Percentiles rank a stretch among this genome's conserved stretches.
phyloP scores from a whole-genome alignment of 2,113 vertebrate species.

The Petrocephalus zakoni region DNA sequence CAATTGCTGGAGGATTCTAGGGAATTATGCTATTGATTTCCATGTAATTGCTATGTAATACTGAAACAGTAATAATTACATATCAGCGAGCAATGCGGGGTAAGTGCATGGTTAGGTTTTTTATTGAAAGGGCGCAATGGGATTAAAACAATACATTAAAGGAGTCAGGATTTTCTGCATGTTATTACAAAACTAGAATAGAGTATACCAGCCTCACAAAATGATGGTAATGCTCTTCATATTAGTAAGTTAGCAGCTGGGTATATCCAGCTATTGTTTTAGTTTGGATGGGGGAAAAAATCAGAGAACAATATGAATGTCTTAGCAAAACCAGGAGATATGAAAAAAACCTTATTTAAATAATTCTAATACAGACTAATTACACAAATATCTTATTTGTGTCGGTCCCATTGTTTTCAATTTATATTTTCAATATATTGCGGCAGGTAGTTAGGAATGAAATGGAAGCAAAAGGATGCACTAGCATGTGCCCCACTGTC shows the following conservation, averaged over 20 bases:
- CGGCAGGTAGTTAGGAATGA: background rate
- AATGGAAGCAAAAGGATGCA: background rate
- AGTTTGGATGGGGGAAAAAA: background rate
- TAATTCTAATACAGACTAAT: background rate
- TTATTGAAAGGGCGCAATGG: background rate
- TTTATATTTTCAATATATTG: background rate
- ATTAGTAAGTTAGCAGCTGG: background rate
- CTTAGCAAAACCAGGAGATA: background rate
- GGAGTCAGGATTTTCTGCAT: background rate
- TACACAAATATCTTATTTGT: background rate
- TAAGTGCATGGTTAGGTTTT: background rate
- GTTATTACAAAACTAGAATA: background rate
- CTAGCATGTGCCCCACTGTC: too few species aligned
- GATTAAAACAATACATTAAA: constrained; percentile 1
- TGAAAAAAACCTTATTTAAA: background rate
- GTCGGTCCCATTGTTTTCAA: background rate
- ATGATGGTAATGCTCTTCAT: background rate
- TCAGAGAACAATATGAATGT: background rate
- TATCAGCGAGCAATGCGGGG: background rate
- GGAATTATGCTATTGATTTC: background rate
- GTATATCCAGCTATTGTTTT: background rate
- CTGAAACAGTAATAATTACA: background rate
- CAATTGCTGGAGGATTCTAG: background rate
- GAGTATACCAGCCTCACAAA: background rate
- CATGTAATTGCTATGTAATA: background rate